Evolutionary conservation across 2,797 vertebrate genomes (phyloP).

Genomic region (Sciurus vulgaris): DNA sequence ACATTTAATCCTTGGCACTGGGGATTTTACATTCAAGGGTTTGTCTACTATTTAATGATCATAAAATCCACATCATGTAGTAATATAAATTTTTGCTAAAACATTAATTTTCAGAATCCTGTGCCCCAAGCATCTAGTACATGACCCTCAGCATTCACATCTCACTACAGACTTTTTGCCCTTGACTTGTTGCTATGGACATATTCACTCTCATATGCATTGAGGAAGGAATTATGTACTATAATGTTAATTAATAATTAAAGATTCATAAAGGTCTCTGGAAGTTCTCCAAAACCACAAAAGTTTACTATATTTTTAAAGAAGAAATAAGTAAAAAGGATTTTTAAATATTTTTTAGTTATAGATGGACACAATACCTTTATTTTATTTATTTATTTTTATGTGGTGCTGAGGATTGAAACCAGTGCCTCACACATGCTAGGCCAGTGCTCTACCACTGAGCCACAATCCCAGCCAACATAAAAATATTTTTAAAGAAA

Average conservation of each 20-base stretch:
- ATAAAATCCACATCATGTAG: background rate
- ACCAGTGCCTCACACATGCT: too few relatives aligned
- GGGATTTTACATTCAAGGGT: background rate
- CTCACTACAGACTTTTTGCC: background rate
- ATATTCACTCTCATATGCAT: too few relatives aligned
- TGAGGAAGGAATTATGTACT: background rate
- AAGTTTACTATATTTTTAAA: background rate
- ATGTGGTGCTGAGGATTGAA: too few relatives aligned
- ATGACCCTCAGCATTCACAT: conserved; percentile 25
- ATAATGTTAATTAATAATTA: conserved; percentile 17
- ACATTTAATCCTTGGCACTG: background rate
- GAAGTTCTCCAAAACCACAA: conserved; percentile 17
- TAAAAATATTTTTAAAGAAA: background rate
- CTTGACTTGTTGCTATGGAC: background rate
- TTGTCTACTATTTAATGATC: background rate
- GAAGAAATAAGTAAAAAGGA: background rate
- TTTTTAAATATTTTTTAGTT: too few relatives aligned
- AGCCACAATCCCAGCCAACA: too few relatives aligned
- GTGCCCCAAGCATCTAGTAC: background rate
- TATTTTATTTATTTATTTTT: too few relatives aligned
- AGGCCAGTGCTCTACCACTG: too few relatives aligned
- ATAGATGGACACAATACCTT: too few relatives aligned
- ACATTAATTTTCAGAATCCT: conserved; percentile 55
- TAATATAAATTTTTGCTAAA: conserved; percentile 19
- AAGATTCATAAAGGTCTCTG: background rate